phyloP scores from a whole-genome alignment of 2,888 invertebrate species.

The Cynaeus angustus region DNA sequence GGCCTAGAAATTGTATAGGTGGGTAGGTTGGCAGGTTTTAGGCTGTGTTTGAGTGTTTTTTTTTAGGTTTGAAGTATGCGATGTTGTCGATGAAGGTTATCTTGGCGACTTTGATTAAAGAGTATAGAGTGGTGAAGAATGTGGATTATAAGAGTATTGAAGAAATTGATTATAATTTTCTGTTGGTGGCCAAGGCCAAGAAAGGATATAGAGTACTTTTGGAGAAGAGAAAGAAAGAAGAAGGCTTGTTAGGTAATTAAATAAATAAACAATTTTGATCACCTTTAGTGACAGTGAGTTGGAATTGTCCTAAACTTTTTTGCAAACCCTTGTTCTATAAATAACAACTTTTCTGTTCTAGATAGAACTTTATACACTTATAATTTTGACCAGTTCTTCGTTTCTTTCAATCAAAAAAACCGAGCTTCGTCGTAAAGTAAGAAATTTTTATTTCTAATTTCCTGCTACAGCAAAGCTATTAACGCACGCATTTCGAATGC shows the following conservation, averaged over 20 bases:
- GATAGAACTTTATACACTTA: too few relatives aligned
- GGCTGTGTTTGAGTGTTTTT: not conserved
- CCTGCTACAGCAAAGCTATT: too few relatives aligned
- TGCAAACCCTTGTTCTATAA: too few relatives aligned
- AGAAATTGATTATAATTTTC: not conserved
- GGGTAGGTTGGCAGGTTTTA: too few relatives aligned
- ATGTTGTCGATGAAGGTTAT: conserved; percentile 10
- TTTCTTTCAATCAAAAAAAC: too few relatives aligned
- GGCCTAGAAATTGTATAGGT: conserved; percentile 35
- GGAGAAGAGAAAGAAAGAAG: not conserved
- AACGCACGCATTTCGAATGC: too few relatives aligned
- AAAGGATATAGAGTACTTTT: conserved; percentile 4
- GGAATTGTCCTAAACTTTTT: too few relatives aligned
- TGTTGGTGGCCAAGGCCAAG: not conserved
- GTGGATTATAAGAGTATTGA: conserved; percentile 9
- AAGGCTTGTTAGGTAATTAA: not conserved
- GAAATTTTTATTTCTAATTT: too few relatives aligned
- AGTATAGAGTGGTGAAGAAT: not conserved
- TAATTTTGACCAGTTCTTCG: too few relatives aligned
- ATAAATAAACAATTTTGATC: not conserved
- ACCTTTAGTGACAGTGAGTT: too few relatives aligned
- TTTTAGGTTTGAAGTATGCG: conserved; percentile 18
- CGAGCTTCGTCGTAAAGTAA: too few relatives aligned
- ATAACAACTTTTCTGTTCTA: too few relatives aligned
- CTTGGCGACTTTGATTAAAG: not conserved